A percentile compares a stretch with the other conserved stretches of the same genome.
phyloP scores from a whole-genome alignment of 2,113 vertebrate genomes.

The Eublepharis macularius region DNA sequence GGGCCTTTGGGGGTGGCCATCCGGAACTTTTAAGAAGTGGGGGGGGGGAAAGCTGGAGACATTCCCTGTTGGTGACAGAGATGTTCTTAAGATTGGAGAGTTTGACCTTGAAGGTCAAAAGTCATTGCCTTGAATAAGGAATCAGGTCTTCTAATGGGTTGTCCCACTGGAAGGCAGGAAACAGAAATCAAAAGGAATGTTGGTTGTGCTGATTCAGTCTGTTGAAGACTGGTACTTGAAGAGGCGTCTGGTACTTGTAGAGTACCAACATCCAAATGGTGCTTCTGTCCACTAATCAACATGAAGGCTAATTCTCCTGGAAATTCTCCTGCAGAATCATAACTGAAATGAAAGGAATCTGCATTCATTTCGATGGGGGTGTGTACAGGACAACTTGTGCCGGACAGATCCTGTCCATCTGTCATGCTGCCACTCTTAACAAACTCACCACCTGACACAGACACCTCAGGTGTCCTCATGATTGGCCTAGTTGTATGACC shows the following conservation, averaged over 20 bases:
- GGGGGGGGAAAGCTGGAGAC: neutral
- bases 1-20: constrained; percentile 11
- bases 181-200: neutral
- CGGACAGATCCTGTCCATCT: neutral
- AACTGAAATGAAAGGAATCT: neutral
- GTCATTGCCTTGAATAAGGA: constrained; percentile 56
- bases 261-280: neutral
- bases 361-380: neutral
- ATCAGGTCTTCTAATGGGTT: neutral
- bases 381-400: neutral
- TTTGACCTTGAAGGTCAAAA: constrained; percentile 63
- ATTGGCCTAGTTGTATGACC: too few species aligned
- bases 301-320: neutral
- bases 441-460: neutral
- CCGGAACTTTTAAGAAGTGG: constrained; percentile 7
- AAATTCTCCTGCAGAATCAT: neutral
- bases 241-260: constrained; percentile 34
- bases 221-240: constrained; percentile 32
- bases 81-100: constrained; percentile 57
- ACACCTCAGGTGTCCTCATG: neutral
- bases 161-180: constrained; percentile 41
- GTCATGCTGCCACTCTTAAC: neutral
- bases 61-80: constrained; percentile 21
- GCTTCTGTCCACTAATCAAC: neutral
- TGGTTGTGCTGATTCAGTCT: neutral